A percentile compares a stretch with the other conserved stretches of the same genome.
Evolutionary conservation across 2,797 vertebrate species (phyloP).

Genomic region (Clarias platycephalus): DNA sequence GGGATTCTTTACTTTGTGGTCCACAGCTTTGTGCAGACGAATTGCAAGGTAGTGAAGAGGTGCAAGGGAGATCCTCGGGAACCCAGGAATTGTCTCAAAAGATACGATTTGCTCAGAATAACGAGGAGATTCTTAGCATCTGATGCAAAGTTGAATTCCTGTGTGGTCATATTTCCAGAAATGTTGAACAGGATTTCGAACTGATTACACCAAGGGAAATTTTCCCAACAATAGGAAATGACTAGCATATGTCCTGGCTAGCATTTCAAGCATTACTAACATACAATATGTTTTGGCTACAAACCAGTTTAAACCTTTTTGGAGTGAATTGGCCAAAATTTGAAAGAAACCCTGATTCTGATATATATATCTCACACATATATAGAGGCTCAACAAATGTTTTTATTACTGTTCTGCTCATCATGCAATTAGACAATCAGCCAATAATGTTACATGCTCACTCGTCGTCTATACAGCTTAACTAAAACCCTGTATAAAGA

Average conservation of each 20-base stretch:
- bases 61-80: conserved; percentile 20
- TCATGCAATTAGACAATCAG: not conserved
- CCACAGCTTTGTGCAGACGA: conserved; percentile 44
- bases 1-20: conserved; percentile 59
- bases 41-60: conserved; percentile 46
- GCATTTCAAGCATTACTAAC: not conserved
- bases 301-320: conserved; percentile 4
- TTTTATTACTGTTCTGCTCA: not conserved
- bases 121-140: conserved; percentile 11
- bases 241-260: conserved; percentile 8
- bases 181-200: not conserved
- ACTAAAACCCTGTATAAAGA: no score
- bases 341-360: not conserved
- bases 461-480: no score
- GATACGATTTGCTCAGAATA: conserved; percentile 31
- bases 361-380: no score
- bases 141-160: not conserved
- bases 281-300: not conserved
- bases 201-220: conserved; percentile 4
- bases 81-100: conserved; percentile 31
- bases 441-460: not conserved
- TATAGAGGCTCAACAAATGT: not conserved
- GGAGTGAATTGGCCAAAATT: no score
- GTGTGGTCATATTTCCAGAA: not conserved
- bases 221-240: not conserved